Conservation (phyloP, 2,797 vertebrate genomes). For the Characodon lateralis region DNA sequence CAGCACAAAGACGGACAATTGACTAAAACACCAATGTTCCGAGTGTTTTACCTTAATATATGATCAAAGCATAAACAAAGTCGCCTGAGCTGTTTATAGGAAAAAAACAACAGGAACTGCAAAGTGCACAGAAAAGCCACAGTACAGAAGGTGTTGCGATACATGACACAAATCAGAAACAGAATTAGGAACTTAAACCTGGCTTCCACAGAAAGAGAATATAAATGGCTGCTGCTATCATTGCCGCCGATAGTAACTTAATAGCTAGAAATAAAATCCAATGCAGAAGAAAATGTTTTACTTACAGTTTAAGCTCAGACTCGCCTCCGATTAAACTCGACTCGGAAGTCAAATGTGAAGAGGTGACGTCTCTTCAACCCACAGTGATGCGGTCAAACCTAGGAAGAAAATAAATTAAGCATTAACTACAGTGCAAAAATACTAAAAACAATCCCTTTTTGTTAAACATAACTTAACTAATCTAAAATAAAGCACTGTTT, state of each 20-base stretch:
- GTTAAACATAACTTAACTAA: too few relatives aligned
- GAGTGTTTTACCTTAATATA: neutral
- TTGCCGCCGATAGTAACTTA: neutral
- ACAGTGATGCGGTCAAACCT: constrained; percentile 77
- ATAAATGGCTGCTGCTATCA: neutral
- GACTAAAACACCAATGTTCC: neutral
- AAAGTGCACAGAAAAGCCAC: neutral
- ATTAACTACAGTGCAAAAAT: too few relatives aligned
- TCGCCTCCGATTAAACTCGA: constrained; percentile 12
- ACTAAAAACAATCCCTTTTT: neutral
- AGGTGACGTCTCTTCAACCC: constrained; percentile 42
- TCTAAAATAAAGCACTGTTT: too few relatives aligned
- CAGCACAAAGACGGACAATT: neutral
- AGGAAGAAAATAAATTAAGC: neutral
- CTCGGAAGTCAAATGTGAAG: constrained; percentile 26
- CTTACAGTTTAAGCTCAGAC: constrained; percentile 49
- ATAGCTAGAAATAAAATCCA: neutral
- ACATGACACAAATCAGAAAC: neutral
- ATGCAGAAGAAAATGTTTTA: neutral
- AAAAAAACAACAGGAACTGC: constrained; percentile 25
- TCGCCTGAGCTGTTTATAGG: neutral
- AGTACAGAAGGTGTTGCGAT: constrained; percentile 25
- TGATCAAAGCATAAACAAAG: neutral
- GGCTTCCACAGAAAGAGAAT: neutral
- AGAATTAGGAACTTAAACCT: neutral